phyloP scores from a whole-genome alignment of 2,797 vertebrate genomes.

The Phataginus tricuspis region DNA sequence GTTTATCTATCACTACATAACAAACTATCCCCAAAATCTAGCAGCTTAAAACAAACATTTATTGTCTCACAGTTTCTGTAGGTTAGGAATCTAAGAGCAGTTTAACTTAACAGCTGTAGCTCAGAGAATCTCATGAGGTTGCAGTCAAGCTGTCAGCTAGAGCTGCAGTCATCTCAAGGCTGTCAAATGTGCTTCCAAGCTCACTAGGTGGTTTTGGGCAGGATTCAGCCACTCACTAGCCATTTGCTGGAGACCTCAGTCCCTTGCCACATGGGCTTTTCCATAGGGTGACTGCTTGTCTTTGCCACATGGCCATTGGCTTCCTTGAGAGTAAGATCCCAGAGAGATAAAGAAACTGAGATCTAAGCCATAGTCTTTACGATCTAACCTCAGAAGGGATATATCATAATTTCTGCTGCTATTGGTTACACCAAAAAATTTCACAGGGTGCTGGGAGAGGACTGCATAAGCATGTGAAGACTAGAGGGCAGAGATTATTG shows the following conservation, averaged over 20 bases:
- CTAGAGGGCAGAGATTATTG: neutral
- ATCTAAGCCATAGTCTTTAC: neutral
- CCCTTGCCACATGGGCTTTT: neutral
- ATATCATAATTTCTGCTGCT: neutral
- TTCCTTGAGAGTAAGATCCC: neutral
- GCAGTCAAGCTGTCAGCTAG: neutral
- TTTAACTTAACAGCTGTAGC: neutral
- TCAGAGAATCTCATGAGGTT: neutral
- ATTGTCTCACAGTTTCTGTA: neutral
- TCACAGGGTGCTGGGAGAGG: neutral
- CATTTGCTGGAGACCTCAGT: neutral
- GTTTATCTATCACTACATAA: neutral
- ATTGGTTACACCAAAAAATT: neutral
- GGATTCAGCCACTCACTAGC: neutral
- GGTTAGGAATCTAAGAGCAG: neutral
- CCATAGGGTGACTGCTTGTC: neutral
- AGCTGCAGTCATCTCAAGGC: neutral
- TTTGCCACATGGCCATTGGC: neutral
- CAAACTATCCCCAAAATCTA: neutral
- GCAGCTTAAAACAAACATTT: neutral
- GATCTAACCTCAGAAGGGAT: neutral
- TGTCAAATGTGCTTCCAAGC: neutral
- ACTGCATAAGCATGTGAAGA: neutral
- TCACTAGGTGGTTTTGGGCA: neutral
- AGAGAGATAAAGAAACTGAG: neutral